Percentiles rank a stretch among this genome's conserved stretches.
Conservation (phyloP, 2,888 invertebrate genomes). For the Globia sparganii region DNA sequence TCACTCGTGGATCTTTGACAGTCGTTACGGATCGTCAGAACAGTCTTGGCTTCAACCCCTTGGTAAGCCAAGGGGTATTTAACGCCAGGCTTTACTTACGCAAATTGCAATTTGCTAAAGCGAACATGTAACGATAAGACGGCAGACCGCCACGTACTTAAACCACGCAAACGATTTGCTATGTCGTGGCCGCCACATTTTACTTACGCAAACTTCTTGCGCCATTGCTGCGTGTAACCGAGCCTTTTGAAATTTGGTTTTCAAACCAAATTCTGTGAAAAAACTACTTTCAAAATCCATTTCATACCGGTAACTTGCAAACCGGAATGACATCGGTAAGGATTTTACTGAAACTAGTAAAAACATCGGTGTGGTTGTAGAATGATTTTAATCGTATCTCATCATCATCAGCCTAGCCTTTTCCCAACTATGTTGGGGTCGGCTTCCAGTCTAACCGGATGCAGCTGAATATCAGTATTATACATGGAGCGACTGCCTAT, state of each 20-base stretch:
- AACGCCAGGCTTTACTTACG: neutral
- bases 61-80: too few species aligned
- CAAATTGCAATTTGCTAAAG: neutral
- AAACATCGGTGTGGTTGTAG: neutral
- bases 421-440: too few species aligned
- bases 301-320: neutral
- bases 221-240: neutral
- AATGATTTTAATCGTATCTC: neutral
- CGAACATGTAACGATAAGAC: neutral
- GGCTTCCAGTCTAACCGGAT: too few species aligned
- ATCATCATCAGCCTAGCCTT: too few species aligned
- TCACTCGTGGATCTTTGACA: too few species aligned
- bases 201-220: neutral
- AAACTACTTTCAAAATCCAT: neutral
- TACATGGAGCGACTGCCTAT: too few species aligned
- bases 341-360: neutral
- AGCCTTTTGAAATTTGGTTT: neutral
- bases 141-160: neutral
- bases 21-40: too few species aligned
- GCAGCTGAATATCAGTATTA: too few species aligned
- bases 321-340: neutral
- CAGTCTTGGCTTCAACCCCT: too few species aligned
- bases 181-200: neutral
- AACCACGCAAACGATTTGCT: neutral
- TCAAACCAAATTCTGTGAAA: neutral